phyloP scores from a whole-genome alignment of 2,888 invertebrate species.

The Acleris sparsana region DNA sequence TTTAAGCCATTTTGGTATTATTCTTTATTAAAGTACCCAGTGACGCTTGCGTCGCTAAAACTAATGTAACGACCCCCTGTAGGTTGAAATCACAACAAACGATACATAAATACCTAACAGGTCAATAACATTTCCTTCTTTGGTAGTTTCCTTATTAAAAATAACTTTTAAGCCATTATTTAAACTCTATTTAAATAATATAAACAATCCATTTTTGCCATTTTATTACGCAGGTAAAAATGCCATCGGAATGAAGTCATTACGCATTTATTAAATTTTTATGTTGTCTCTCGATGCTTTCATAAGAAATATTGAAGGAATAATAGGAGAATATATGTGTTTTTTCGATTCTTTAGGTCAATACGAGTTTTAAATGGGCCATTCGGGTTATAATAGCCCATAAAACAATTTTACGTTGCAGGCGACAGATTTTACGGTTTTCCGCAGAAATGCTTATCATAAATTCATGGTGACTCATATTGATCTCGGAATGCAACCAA shows the following conservation, averaged over 20 bases:
- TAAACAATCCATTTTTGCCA: too few relatives aligned
- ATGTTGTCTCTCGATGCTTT: slow-evolving; percentile 9
- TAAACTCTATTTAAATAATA: too few relatives aligned
- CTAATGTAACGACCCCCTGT: too few relatives aligned
- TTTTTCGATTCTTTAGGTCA: slow-evolving; percentile 42
- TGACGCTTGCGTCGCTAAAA: too few relatives aligned
- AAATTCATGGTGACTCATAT: slow-evolving; percentile 15
- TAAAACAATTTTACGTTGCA: slow-evolving; percentile 64
- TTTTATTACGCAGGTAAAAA: too few relatives aligned
- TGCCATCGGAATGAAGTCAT: not conserved
- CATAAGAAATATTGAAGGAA: slow-evolving; percentile 7
- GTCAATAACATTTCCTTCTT: too few relatives aligned
- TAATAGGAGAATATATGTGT: slow-evolving; percentile 34
- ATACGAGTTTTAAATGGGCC: slow-evolving; percentile 54
- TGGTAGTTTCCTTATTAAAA: too few relatives aligned
- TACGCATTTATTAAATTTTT: slow-evolving; percentile 24
- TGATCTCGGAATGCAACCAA: not conserved
- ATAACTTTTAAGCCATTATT: too few relatives aligned
- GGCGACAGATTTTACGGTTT: slow-evolving; percentile 58
- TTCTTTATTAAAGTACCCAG: too few relatives aligned
- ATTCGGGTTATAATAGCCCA: slow-evolving; percentile 52
- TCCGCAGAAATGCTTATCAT: slow-evolving; percentile 8
- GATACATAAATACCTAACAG: too few relatives aligned
- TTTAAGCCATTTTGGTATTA: too few relatives aligned
- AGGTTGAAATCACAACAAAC: too few relatives aligned